phyloP scores from a whole-genome alignment of 2,113 vertebrate species.

The Baryphthengus martii region DNA sequence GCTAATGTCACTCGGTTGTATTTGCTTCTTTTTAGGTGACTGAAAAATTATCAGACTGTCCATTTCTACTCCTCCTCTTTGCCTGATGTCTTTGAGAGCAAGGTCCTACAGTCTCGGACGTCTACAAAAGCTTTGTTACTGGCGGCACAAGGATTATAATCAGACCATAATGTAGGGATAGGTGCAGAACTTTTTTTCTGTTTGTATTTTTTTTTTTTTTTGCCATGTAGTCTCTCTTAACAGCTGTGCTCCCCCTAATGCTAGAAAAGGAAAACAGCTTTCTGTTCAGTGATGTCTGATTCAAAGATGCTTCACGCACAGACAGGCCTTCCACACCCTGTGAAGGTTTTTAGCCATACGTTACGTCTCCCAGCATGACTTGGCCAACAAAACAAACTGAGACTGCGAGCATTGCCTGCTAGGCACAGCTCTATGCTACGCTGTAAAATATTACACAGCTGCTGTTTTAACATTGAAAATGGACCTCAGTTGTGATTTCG shows the following conservation, averaged over 20 bases:
- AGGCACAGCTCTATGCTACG: neutral
- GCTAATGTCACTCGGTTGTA: neutral
- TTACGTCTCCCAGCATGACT: neutral
- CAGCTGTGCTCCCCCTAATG: slow-evolving; percentile 33
- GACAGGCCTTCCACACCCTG: neutral
- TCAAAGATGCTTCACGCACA: neutral
- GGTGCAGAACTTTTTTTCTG: neutral
- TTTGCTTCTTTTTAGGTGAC: neutral
- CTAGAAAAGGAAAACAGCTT: neutral
- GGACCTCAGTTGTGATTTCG: neutral
- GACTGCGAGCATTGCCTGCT: neutral
- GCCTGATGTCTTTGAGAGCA: neutral
- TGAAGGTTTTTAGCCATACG: neutral
- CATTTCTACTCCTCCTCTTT: neutral
- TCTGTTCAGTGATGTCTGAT: neutral
- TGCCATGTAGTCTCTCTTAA: neutral
- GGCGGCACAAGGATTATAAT: neutral
- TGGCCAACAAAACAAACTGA: neutral
- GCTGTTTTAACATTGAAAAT: neutral
- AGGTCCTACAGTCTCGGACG: neutral
- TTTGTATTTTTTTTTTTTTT: neutral
- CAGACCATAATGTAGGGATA: neutral
- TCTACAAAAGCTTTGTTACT: neutral
- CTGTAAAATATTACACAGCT: neutral
- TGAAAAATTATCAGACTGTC: neutral